Conservation (phyloP, 1,140 invertebrate genomes). For the Onthophagus taurus region DNA sequence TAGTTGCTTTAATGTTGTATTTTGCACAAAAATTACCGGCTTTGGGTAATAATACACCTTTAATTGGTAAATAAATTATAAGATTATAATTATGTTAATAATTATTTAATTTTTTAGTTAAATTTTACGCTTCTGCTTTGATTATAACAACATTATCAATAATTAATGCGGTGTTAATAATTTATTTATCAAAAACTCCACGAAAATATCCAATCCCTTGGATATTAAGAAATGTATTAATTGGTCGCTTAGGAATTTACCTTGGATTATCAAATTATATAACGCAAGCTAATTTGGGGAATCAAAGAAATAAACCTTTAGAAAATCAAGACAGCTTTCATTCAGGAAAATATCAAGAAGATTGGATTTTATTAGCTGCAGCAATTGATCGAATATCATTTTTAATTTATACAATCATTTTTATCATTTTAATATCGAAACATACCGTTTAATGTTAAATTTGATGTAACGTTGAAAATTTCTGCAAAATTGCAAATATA, state of each 20-base stretch:
- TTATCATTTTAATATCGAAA: not conserved
- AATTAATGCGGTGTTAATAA: constrained; percentile 51
- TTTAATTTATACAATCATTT: constrained; percentile 40
- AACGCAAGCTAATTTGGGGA: constrained; percentile 18
- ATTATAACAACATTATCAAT: constrained; percentile 50
- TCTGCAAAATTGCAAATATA: too few relatives aligned
- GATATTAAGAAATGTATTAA: constrained; percentile 43
- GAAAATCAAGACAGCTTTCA: constrained; percentile 20
- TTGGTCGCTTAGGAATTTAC: constrained; percentile 42
- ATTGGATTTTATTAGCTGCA: constrained; percentile 52
- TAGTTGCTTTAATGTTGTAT: constrained; percentile 52
- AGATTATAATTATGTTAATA: too few relatives aligned
- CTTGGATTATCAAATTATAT: constrained; percentile 38
- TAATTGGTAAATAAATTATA: too few relatives aligned
- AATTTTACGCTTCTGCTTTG: constrained; percentile 47
- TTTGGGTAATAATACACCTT: constrained; percentile 48
- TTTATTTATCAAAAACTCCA: constrained; percentile 39
- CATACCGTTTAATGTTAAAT: too few relatives aligned
- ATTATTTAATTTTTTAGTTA: too few relatives aligned
- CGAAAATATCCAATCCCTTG: constrained; percentile 45
- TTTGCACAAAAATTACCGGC: constrained; percentile 52
- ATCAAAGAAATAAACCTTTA: constrained; percentile 39
- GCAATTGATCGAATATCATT: constrained; percentile 52
- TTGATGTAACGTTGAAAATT: too few relatives aligned
- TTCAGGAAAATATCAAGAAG: constrained; percentile 40